Conservation (phyloP, 2,797 vertebrate species). For the Anguilla pacifica region DNA sequence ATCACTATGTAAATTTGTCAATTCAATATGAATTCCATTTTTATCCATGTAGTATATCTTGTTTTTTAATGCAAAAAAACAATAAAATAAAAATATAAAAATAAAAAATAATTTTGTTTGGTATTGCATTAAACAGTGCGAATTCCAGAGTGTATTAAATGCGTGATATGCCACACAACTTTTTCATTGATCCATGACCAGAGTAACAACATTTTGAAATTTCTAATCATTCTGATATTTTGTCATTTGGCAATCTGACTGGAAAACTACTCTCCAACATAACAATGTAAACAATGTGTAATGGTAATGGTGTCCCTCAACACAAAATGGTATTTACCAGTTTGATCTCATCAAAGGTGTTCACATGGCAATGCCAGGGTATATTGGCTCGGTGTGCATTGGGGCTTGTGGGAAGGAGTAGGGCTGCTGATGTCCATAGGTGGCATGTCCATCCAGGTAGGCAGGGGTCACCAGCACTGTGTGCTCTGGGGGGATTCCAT, state of each 20-base stretch:
- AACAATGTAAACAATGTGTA: background rate
- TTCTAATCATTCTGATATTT: background rate
- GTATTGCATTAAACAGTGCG: constrained; percentile 1
- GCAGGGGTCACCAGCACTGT: constrained; percentile 47
- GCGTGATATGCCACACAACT: background rate
- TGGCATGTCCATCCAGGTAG: constrained; percentile 50
- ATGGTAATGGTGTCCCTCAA: background rate
- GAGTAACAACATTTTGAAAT: background rate
- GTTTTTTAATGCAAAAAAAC: background rate
- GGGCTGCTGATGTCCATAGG: constrained; percentile 44
- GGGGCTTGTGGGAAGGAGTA: constrained; percentile 47
- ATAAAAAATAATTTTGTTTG: background rate
- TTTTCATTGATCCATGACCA: background rate
- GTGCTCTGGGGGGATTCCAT: constrained; percentile 49
- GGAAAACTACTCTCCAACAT: background rate
- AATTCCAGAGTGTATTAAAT: background rate
- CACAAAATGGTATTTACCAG: background rate
- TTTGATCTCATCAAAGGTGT: background rate
- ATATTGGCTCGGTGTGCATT: constrained; percentile 50
- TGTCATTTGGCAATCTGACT: background rate
- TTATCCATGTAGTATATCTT: background rate
- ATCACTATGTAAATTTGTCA: background rate
- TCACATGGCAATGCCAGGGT: constrained; percentile 49
- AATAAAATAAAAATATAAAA: background rate
- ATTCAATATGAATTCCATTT: constrained; percentile 14